These are phyloP conservation scores for Clarias platycephalus DNA, from an alignment of 2,797 vertebrate species.

Conservation along the genomic window DNA sequence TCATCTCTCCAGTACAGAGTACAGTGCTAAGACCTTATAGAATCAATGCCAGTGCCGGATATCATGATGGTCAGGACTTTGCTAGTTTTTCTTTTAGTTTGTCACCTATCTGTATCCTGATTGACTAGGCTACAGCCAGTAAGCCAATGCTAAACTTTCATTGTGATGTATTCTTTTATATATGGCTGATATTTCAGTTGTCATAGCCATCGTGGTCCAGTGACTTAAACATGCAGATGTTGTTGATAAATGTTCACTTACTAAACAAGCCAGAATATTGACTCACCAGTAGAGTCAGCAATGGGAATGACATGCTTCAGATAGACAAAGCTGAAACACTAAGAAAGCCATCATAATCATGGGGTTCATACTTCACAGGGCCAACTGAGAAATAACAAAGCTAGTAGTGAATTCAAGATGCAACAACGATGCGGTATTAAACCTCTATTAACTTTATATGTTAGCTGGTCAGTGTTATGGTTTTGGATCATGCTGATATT, in stretches of 20 bases:
- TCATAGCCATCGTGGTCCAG: neutral
- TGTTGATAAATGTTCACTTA: neutral
- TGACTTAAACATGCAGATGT: neutral
- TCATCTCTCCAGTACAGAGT: neutral
- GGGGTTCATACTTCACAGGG: neutral
- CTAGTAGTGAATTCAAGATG: constrained; percentile 4
- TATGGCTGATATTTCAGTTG: neutral
- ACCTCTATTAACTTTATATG: constrained; percentile 24
- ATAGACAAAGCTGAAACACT: neutral
- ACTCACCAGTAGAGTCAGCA: neutral
- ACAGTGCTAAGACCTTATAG: neutral
- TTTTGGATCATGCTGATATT: constrained; percentile 18
- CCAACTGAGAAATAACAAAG: neutral
- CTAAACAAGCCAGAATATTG: neutral
- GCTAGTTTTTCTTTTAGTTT: neutral
- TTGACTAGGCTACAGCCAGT: neutral
- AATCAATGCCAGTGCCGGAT: neutral
- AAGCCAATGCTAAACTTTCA: neutral
- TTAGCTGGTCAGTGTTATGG: neutral
- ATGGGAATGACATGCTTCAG: neutral
- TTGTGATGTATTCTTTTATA: neutral
- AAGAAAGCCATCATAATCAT: neutral
- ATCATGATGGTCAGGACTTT: neutral
- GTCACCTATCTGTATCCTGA: neutral
- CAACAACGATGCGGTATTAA: constrained; percentile 7